Percentiles rank a stretch among this genome's conserved stretches.
Evolutionary conservation across 2,888 invertebrate genomes (phyloP).

Genomic region (Apodemia hepburni): DNA sequence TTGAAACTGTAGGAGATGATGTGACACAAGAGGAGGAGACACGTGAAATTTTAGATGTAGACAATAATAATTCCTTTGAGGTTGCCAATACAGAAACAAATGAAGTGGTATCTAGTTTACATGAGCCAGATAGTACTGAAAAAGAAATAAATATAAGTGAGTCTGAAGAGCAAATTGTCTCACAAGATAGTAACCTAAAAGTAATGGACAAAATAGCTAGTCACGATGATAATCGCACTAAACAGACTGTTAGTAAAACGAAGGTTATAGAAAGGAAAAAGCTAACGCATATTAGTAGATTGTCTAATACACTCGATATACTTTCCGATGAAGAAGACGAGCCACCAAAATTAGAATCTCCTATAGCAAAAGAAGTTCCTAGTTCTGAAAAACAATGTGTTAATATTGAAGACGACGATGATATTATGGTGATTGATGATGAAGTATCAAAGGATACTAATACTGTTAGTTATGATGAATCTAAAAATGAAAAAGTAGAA

Average conservation of each 20-base stretch:
- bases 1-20: neutral
- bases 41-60: neutral
- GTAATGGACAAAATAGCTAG: neutral
- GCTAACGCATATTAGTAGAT: constrained; percentile 43
- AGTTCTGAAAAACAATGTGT: constrained; percentile 48
- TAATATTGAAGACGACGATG: constrained; percentile 58
- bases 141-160: constrained; percentile 16
- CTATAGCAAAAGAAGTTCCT: constrained; percentile 21
- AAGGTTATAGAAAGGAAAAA: constrained; percentile 28
- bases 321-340: constrained; percentile 67
- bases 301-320: constrained; percentile 62
- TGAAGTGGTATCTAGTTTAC: neutral
- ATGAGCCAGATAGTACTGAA: neutral
- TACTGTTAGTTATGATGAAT: constrained; percentile 21
- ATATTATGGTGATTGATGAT: constrained; percentile 69
- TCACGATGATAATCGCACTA: neutral
- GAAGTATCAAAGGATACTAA: constrained; percentile 37
- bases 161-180: constrained; percentile 19
- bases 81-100: neutral
- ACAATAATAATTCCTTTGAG: neutral
- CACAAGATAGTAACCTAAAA: neutral
- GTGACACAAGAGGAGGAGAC: neutral
- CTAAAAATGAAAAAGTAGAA: constrained; percentile 25
- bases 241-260: neutral
- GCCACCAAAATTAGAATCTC: constrained; percentile 26